Base-by-base conservation (phyloP, 2,797 vertebrate species). In the Halcyon leucocephala region DNA sequence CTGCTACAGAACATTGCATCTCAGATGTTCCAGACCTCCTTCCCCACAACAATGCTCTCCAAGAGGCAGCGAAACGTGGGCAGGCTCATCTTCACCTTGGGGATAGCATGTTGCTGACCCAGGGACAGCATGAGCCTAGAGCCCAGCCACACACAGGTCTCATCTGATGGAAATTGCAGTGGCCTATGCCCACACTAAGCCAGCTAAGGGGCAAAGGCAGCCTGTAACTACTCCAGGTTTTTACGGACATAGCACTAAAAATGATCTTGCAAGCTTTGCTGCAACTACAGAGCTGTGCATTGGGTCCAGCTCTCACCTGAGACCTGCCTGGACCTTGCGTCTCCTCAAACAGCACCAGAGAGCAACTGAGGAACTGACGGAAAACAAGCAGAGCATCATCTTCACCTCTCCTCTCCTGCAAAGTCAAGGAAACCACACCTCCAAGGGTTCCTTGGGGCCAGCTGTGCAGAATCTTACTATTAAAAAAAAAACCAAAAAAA, bases 41-140 rank as follows among this genome's bases (percentile, higher is more conserved):
- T 41, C 4, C 28, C 51, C 25, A 24, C 0, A 0, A 21, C 16
- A 54, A n/a, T 2, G 44, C 21, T 41, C 86, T 52, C 51, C 31
- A 65, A 33, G 71, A 39, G 73, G 46, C 41, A 54, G 7, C 3
- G 11, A 71, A 65, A 81, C 0, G 1, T 1, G 0, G 42, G 28
- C 42, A 37, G 55, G n/a, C 28, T 54, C 9, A 1, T 26, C 60
- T 71, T 66, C 55, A 5, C 37, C 17, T 20, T 5, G 26, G 41
- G 49, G 10, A 1, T 69, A 20, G 35, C 62, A 48, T 16, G 35
- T 58, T 65, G 48, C 39, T 67, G 52, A 25, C n/a, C 64, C 3
- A 0, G 12, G 39, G 10, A 44, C 31, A 44, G 41, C 33, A 12
- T 41, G 2, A 49, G 54, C 31, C 8, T 6, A 62, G 60, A 41